These are phyloP conservation scores for Acipenser transmontanus DNA, from an alignment of 2,797 vertebrate species.

Conservation along the genomic window DNA sequence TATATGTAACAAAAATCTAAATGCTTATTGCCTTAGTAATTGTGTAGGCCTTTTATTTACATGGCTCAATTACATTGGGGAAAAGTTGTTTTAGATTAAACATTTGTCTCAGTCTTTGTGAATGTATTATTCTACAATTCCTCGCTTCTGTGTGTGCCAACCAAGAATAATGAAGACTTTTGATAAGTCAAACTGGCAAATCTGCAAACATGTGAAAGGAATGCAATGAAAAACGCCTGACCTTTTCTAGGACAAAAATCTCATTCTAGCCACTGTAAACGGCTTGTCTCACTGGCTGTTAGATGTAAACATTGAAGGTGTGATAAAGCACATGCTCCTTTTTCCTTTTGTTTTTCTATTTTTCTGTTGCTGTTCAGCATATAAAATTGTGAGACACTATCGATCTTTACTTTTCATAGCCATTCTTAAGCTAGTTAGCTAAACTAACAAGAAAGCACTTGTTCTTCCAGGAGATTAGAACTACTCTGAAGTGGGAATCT, in stretches of 20 bases:
- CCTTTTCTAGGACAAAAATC: slow-evolving; percentile 48
- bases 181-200: slow-evolving; percentile 37
- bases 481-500: too few relatives aligned
- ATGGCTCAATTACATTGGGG: neutral
- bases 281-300: slow-evolving; percentile 5
- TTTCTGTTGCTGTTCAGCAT: neutral
- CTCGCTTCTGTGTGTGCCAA: slow-evolving; percentile 11
- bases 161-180: slow-evolving; percentile 52
- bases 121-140: slow-evolving; percentile 6
- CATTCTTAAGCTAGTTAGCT: too few relatives aligned
- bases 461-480: too few relatives aligned
- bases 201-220: slow-evolving; percentile 37
- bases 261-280: slow-evolving; percentile 24
- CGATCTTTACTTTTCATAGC: too few relatives aligned
- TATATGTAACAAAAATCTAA: too few relatives aligned
- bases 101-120: slow-evolving; percentile 4
- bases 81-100: slow-evolving; percentile 11
- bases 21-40: neutral
- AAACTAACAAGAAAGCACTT: too few relatives aligned
- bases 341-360: neutral
- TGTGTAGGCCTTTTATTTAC: slow-evolving; percentile 7
- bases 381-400: too few relatives aligned
- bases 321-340: slow-evolving; percentile 5
- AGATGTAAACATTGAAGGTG: slow-evolving; percentile 14
- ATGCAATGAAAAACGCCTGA: slow-evolving; percentile 47